Evolutionary conservation across 2,113 vertebrate genomes (phyloP).

Genomic region (Periophthalmus modestus): DNA sequence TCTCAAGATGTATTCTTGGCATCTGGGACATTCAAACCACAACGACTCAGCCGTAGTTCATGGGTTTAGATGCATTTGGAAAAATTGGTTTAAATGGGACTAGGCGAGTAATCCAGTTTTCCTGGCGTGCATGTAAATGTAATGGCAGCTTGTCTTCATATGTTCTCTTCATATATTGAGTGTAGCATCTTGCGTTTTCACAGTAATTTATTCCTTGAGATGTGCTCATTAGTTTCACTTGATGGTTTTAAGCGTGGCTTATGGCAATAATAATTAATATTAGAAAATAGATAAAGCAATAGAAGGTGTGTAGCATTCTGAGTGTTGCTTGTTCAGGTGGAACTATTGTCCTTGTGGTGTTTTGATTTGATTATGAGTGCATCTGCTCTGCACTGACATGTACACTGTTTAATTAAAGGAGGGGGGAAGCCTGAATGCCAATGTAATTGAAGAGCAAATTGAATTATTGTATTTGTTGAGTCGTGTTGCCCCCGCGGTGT

Average conservation of each 20-base stretch:
- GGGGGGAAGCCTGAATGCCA: constrained; percentile 52
- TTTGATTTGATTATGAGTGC: constrained; percentile 68
- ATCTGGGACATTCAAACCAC: too few relatives aligned
- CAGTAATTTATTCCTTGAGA: background rate
- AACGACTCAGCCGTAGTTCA: too few relatives aligned
- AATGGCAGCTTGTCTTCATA: background rate
- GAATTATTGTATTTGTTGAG: constrained; percentile 74
- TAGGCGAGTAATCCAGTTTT: too few relatives aligned
- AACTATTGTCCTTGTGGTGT: constrained; percentile 60
- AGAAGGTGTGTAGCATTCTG: constrained; percentile 32
- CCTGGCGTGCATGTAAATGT: too few relatives aligned
- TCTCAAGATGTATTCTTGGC: too few relatives aligned
- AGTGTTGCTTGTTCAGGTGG: constrained; percentile 57
- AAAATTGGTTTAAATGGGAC: too few relatives aligned
- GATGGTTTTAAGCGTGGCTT: background rate
- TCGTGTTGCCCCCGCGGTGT: constrained; percentile 66
- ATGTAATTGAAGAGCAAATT: constrained; percentile 74
- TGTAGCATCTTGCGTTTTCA: background rate
- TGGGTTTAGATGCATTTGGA: too few relatives aligned
- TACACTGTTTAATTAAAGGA: constrained; percentile 73
- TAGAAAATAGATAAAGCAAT: background rate
- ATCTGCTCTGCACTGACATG: constrained; percentile 41
- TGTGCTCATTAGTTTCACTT: background rate
- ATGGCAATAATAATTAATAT: background rate
- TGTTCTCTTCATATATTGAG: background rate